Evolutionary conservation across 2,888 invertebrate species (phyloP).

Genomic region (Oasisia sp.): DNA sequence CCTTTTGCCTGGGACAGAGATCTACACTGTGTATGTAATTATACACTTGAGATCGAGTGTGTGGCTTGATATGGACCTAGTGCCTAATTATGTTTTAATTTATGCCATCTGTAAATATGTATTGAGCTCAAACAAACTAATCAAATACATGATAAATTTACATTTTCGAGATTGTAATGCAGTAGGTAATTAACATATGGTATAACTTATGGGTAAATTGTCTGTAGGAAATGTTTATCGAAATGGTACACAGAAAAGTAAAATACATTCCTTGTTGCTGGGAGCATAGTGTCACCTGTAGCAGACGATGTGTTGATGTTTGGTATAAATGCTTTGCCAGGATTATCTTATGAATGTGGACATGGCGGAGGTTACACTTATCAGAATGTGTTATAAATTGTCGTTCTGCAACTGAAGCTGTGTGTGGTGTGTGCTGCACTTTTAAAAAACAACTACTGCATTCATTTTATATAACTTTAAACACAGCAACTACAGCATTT

Average conservation of each 20-base stretch:
- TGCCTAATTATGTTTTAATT: not conserved
- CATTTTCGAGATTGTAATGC: not conserved
- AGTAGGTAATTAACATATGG: not conserved
- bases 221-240: no score
- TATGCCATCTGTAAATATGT: not conserved
- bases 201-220: not conserved
- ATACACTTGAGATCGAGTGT: not conserved
- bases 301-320: no score
- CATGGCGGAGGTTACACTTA: not conserved
- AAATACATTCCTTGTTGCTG: no score
- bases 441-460: not conserved
- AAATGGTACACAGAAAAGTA: no score
- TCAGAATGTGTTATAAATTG: not conserved
- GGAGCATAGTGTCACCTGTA: no score
- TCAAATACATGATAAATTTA: not conserved
- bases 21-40: not conserved
- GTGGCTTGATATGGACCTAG: not conserved
- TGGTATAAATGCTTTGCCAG: no score
- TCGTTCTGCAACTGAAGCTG: not conserved
- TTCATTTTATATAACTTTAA: not conserved
- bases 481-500: not conserved
- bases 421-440: not conserved
- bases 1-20: not conserved
- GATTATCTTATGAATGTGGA: no score
- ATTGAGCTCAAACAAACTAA: not conserved